phyloP scores from a whole-genome alignment of 2,888 invertebrate species.

The Hypomecis punctinalis region DNA sequence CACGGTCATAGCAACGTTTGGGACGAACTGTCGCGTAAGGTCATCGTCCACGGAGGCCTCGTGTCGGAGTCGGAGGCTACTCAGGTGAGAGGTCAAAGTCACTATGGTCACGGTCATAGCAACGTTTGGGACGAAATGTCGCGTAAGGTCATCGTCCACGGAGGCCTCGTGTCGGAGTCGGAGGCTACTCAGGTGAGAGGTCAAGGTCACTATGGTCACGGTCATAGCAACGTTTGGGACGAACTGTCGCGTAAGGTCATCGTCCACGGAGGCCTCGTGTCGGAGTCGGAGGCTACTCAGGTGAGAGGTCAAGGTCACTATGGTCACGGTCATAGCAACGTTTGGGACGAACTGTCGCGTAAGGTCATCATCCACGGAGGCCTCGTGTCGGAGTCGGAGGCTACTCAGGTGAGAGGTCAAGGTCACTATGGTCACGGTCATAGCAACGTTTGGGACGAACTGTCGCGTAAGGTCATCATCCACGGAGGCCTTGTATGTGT shows the following conservation, averaged over 20 bases:
- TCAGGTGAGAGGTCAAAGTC: conserved; percentile 80
- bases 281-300: conserved; percentile 92
- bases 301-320: too few relatives aligned
- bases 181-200: conserved; percentile 87
- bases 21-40: conserved; percentile 90
- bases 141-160: conserved; percentile 94
- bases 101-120: conserved; percentile 97
- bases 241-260: conserved; percentile 91
- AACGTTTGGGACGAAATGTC: conserved; percentile 93
- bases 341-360: conserved; percentile 91
- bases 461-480: conserved; percentile 92
- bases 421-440: conserved; percentile 98
- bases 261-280: conserved; percentile 96
- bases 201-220: too few relatives aligned
- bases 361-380: conserved; percentile 97
- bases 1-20: conserved; percentile 96
- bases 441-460: conserved; percentile 92
- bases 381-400: conserved; percentile 93
- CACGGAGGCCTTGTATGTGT: conserved; percentile 96
- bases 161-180: conserved; percentile 95
- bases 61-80: conserved; percentile 93
- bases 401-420: conserved; percentile 88
- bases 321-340: conserved; percentile 96
- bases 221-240: conserved; percentile 95
- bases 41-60: conserved; percentile 97